Percentiles rank a stretch among this genome's conserved stretches.
These are phyloP conservation scores for Callionymus lyra DNA, from an alignment of 2,113 vertebrate species.

Conservation along the genomic window DNA sequence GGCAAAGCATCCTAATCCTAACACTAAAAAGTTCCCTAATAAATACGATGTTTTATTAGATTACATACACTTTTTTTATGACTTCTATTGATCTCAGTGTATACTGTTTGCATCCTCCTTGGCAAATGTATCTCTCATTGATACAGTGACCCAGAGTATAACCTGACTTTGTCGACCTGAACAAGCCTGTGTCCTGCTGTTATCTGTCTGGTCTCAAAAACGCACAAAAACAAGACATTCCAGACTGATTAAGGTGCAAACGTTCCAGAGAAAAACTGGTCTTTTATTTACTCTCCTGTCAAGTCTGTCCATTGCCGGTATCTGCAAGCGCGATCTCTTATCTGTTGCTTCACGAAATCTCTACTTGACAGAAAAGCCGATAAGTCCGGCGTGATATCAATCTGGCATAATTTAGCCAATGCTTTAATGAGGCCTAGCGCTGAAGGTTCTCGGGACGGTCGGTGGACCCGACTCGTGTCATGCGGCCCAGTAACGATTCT, in stretches of 20 bases:
- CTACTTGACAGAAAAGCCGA: constrained; percentile 33
- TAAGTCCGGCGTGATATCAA: constrained; percentile 33
- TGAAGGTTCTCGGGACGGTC: constrained; percentile 17
- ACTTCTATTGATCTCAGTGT: too few species aligned
- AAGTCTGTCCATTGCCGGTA: constrained; percentile 18
- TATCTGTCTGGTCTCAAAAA: constrained; percentile 9
- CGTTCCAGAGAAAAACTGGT: too few species aligned
- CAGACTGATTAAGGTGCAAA: constrained; percentile 5
- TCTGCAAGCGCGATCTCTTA: constrained; percentile 25
- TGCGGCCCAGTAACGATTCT: too few species aligned
- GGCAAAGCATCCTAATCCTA: too few species aligned
- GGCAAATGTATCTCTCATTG: background rate
- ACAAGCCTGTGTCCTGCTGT: constrained; percentile 24
- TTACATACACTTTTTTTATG: too few species aligned
- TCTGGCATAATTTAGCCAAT: constrained; percentile 46
- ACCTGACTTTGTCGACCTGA: constrained; percentile 16
- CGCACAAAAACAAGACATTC: constrained; percentile 13
- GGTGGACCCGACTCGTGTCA: constrained; percentile 37
- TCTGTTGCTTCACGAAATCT: constrained; percentile 27
- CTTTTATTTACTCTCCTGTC: constrained; percentile 14
- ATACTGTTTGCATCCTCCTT: too few species aligned
- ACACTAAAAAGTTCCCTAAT: too few species aligned
- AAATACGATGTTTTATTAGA: too few species aligned
- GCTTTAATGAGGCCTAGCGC: constrained; percentile 18
- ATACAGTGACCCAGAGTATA: background rate